Base-by-base conservation (phyloP, 2,113 vertebrate genomes). In the Rhagologus leucostigma region DNA sequence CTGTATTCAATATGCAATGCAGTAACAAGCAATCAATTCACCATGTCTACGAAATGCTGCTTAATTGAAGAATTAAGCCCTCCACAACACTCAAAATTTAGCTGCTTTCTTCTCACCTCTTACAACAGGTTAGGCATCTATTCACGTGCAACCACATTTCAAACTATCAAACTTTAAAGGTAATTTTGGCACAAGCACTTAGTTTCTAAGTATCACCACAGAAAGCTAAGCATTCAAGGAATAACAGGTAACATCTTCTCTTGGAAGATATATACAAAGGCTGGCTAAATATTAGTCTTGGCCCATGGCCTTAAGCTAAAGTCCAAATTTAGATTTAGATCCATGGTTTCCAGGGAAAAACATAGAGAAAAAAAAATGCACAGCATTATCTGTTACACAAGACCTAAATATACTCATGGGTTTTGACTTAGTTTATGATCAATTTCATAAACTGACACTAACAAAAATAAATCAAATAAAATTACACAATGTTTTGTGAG, bases 101-200 rank as follows among this genome's bases (percentile, higher is more conserved):
- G 2, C 4, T 27, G 7, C 7, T 55, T 90, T 79, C 53, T 96
- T 71, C 27, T 32, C 13, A 73, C 11, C 2, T 2, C 0, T 64
- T 80, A 5, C 35, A 50, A 63, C 3, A 35, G 8, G 7, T 10
- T 68, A 19, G 22, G 8, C 20, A 53, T 56, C 26, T 82, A 35
- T 63, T 70, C 18, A 50, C 0, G 1, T 39, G 23, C 0, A 7
- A 35, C 3, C 4, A 26, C 8, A 65, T 69, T 79, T 77, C 21
- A 84, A 80, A 71, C 5, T 56, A 53, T 39, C 11, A 50, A 11
- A 82, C 15, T 57, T 78, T 16, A 14, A 86, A 74, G 7, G 20
- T 59, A 42, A n/a, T 37, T 49, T 53, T 70, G 42, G 12, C 8
- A 55, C 11, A 42, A 11, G n/a, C 18, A 26, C 15, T 69, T 79